phyloP scores from a whole-genome alignment of 2,888 invertebrate species.

The Ditylenchus weischeri region DNA sequence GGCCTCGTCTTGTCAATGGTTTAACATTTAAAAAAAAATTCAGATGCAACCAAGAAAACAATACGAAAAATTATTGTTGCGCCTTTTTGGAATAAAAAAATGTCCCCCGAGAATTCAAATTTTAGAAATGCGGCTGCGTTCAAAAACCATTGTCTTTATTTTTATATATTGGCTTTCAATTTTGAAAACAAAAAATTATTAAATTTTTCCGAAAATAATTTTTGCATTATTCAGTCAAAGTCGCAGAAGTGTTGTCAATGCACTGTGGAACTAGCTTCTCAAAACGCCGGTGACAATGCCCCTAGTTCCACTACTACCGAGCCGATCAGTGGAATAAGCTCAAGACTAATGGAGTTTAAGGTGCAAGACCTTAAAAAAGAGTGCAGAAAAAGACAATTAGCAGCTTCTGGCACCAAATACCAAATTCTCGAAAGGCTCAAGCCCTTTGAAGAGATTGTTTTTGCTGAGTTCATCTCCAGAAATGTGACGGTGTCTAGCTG shows the following conservation, averaged over 20 bases:
- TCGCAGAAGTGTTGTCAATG: slow-evolving; percentile 1
- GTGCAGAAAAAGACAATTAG: slow-evolving; percentile 84
- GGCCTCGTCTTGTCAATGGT: too few species aligned
- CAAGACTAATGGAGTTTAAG: slow-evolving; percentile 25
- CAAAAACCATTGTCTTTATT: too few species aligned
- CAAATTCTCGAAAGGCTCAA: slow-evolving; percentile 86
- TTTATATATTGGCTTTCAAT: too few species aligned
- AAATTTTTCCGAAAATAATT: too few species aligned
- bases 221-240: too few species aligned
- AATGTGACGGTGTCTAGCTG: background rate
- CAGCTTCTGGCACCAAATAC: slow-evolving; percentile 85
- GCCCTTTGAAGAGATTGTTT: slow-evolving; percentile 61
- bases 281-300: slow-evolving; percentile 10
- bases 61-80: too few species aligned
- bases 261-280: background rate
- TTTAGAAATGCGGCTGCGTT: too few species aligned
- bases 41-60: too few species aligned
- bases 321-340: background rate
- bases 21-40: too few species aligned
- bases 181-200: too few species aligned
- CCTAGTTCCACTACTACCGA: slow-evolving; percentile 24
- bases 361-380: slow-evolving; percentile 63
- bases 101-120: too few species aligned
- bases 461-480: slow-evolving; percentile 4
- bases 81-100: too few species aligned